These are phyloP conservation scores for Sciurus carolinensis DNA, from an alignment of 2,797 vertebrate genomes.

Conservation along the genomic window DNA sequence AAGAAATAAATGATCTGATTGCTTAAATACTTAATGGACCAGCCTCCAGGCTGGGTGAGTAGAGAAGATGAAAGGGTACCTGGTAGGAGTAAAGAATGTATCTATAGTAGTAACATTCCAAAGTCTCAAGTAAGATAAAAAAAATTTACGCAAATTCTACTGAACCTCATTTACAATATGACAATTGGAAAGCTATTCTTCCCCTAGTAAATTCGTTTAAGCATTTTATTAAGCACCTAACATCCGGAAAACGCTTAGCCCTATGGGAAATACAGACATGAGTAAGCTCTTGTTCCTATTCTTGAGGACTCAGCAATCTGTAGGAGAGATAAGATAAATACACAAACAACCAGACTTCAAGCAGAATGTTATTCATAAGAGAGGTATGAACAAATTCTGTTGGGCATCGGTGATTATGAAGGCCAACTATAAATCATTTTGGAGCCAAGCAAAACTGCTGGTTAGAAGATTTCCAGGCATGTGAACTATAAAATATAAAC, in stretches of 20 bases:
- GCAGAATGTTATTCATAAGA: conserved; percentile 48
- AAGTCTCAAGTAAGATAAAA: conserved; percentile 43
- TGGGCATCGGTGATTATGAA: conserved; percentile 66
- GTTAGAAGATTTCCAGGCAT: conserved; percentile 62
- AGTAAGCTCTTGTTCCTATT: conserved; percentile 47
- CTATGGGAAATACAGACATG: conserved; percentile 40
- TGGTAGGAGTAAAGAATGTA: not conserved
- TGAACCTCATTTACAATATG: not conserved
- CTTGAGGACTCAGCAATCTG: conserved; percentile 67
- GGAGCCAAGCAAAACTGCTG: conserved; percentile 63
- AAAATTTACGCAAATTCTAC: conserved; percentile 4
- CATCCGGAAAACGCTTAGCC: conserved; percentile 31
- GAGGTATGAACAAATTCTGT: conserved; percentile 25
- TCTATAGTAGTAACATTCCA: not conserved
- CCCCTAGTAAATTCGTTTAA: conserved; percentile 34
- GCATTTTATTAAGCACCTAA: conserved; percentile 39
- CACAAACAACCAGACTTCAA: conserved; percentile 32
- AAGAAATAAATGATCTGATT: not conserved
- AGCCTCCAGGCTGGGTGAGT: not conserved
- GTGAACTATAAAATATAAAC: conserved; percentile 59
- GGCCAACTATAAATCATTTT: conserved; percentile 69
- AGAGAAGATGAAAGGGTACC: not conserved
- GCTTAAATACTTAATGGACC: not conserved
- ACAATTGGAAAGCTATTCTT: conserved; percentile 4
- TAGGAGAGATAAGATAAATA: conserved; percentile 65